Percentiles rank a stretch among this genome's conserved stretches.
These are phyloP conservation scores for Phalanger gymnotis DNA, from an alignment of 2,797 vertebrate species.

Conservation along the genomic window DNA sequence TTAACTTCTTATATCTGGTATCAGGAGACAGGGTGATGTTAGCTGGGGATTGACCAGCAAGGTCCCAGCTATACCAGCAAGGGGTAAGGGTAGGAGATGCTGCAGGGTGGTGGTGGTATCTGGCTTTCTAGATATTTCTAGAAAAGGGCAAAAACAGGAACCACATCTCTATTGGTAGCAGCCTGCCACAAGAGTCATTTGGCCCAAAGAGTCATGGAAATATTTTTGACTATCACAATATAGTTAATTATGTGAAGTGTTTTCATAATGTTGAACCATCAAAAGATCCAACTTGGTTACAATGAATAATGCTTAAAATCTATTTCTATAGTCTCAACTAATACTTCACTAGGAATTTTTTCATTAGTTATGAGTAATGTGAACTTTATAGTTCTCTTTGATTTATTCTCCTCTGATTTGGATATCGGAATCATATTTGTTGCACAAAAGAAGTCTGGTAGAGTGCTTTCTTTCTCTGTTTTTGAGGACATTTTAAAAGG, in stretches of 20 bases:
- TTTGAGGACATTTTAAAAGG: not conserved
- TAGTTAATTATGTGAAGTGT: not conserved
- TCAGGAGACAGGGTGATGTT: not conserved
- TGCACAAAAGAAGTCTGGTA: not conserved
- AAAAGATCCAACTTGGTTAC: not conserved
- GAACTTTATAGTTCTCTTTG: not conserved
- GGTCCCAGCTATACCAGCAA: not conserved
- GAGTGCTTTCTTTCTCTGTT: not conserved
- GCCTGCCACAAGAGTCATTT: not conserved
- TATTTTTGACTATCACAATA: not conserved
- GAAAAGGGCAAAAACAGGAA: not conserved
- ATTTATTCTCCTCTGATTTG: not conserved
- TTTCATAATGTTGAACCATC: too few species aligned
- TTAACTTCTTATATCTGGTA: not conserved
- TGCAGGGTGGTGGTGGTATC: not conserved
- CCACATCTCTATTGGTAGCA: not conserved
- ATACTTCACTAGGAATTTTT: not conserved
- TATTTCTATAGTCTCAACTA: not conserved
- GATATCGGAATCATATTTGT: not conserved
- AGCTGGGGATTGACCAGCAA: not conserved
- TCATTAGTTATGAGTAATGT: not conserved
- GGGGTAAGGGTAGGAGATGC: not conserved
- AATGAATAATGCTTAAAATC: not conserved
- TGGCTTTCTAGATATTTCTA: not conserved
- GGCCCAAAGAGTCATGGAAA: not conserved